Evolutionary conservation across 23 tunicate genomes (phyloP), one percentile per base, ranked within the genome.

Genomic region (Styela plicata): DNA sequence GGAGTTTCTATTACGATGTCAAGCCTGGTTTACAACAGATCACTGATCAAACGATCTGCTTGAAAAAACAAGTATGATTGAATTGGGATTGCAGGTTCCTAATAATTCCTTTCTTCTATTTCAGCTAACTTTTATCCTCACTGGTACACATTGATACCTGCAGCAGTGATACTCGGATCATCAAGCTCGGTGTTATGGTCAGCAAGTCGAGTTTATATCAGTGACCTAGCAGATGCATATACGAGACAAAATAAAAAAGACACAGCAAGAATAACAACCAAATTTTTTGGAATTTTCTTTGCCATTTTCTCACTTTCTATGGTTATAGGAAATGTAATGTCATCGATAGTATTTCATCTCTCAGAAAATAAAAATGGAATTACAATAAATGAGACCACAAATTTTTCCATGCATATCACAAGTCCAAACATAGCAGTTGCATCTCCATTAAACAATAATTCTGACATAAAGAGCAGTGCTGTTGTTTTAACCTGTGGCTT

Each of bases 51-150:
- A n/a, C n/a, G n/a, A n/a, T n/a, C n/a, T n/a, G n/a, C n/a, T n/a
- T n/a, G n/a, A n/a, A n/a, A n/a, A n/a, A n/a, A n/a, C n/a, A n/a
- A n/a, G n/a, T n/a, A n/a, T n/a, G n/a, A n/a, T n/a, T n/a, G n/a
- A n/a, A n/a, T n/a, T n/a, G n/a, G n/a, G n/a, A n/a, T n/a, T n/a
- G n/a, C n/a, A n/a, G n/a, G n/a, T n/a, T n/a, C n/a, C n/a, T n/a
- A n/a, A n/a, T n/a, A n/a, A n/a, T n/a, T n/a, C n/a, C n/a, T n/a
- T n/a, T n/a, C n/a, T n/a, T n/a, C n/a, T 5, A 44, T 64, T 66
- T 36, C 86, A 89, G 95, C 95, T 1, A 89, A 89, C 79, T 89
- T 89, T 77, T 89, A 89, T 34, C 95, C 95, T 13, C 34, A 65
- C 30, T 63, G 85, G 29, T 89, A 89, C 89, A 80, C 83, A 2